Evolutionary conservation across 2,113 vertebrate species (phyloP), one percentile per base, ranked within the genome.

Genomic region (Oreotrochilus melanogaster): DNA sequence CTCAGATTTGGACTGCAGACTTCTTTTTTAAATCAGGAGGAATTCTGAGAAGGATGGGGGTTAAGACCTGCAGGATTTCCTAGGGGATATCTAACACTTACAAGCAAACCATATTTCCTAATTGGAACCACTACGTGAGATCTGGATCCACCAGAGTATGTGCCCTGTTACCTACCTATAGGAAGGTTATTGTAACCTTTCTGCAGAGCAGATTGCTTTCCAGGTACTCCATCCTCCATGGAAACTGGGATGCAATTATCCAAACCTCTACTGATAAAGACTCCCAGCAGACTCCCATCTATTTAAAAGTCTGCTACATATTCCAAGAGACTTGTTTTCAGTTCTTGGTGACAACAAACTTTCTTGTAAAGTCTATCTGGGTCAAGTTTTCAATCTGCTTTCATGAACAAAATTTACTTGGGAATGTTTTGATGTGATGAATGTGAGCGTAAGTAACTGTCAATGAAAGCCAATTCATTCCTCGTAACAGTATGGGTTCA

Each of bases 321-420:
- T 64, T 95, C 69, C 78, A 45, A 53, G 75, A 92, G 72, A 79
- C 92, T 83, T 94, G 88, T 93, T 96, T 93, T 86, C 72, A 48
- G 75, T 57, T 93, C 86, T 73, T 33, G 53, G 69, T 89, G 92
- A 88, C 91, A 96, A 86, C 90, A 90, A 90, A 94, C 79, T 94
- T 96, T 64, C 78, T 86, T 80, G 84, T 48, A 30, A 94, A 93
- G 88, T 92, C 94, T 93, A 56, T 66, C 76, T 93, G 69, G 88
- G 95, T 96, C 92, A 96, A 75, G 90, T 51, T 86, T 96, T 93
- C 94, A 90, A 93, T 92, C 78, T 94, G 82, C 71, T 95, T 97
- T 93, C 71, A 10, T 37, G 72, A 94, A 90, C 73, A 94, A 83
- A 90, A 88, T 47, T 27, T 60, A 45, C 69, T 93, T 92, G 90